Evolutionary conservation across 2,113 vertebrate species (phyloP), one percentile per base, ranked within the genome.

Genomic region (Brachypteracias leptosomus): DNA sequence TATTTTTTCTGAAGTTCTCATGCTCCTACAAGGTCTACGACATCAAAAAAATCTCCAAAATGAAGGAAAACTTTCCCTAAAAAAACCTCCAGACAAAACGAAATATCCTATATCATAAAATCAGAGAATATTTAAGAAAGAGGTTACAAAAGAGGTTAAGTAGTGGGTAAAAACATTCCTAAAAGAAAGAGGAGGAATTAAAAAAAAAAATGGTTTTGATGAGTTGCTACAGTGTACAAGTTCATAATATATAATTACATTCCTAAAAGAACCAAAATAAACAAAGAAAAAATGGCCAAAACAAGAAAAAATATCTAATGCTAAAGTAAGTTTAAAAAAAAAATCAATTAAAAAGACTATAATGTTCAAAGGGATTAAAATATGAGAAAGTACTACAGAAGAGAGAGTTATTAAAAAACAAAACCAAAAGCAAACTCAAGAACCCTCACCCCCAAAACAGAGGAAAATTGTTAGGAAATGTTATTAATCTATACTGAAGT

Each of bases 321-420:
- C 3, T 36, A 85, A 42, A 78, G 31, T 8, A 73, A 54, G 26
- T 5, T 18, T 13, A 62, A 12, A 16, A 3, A 24, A 61, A 51
- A 22, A 36, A n/a, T n/a, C 14, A 4, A 0, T n/a, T 55, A 4
- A 33, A 42, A 35, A 8, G 0, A 9, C 2, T 57, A 13, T 29
- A 49, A 22, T 8, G 5, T 24, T 54, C 25, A 15, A 29, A 16
- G 21, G 21, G 38, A 49, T 14, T 42, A 31, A 36, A 25, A 16
- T 59, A 49, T 33, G 3, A 84, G 26, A 49, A 72, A 58, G 67
- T 16, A 11, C 9, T 36, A 26, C 3, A 38, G 20, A 63, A 51
- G 4, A 22, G 9, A 42, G 2, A 21, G 15, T 8, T 54, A 10
- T 38, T 54, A 42, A 42, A 42, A 42, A 42, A 42, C 15, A 42